phyloP scores from a whole-genome alignment of 2,797 vertebrate genomes.

The Bradypodion ventrale region DNA sequence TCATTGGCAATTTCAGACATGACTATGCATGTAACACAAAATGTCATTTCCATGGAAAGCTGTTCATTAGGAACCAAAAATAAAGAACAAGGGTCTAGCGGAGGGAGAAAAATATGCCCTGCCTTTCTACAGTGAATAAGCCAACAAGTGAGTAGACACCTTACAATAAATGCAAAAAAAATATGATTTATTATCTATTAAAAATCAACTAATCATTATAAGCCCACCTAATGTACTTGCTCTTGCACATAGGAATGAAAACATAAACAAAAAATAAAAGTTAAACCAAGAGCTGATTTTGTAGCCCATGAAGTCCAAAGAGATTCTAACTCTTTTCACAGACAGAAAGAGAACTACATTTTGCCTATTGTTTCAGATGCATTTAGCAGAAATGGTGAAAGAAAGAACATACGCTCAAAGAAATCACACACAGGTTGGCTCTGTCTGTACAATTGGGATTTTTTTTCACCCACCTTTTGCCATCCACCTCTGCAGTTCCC shows the following conservation, averaged over 20 bases:
- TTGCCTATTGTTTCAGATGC: neutral
- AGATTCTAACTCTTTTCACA: neutral
- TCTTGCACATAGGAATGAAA: neutral
- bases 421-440: neutral
- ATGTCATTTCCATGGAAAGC: slow-evolving; percentile 14
- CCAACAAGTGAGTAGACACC: neutral
- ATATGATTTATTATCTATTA: neutral
- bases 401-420: neutral
- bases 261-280: no score
- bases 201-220: neutral
- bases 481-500: neutral
- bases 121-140: neutral
- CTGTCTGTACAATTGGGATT: neutral
- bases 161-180: neutral
- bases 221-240: no score
- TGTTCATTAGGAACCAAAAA: neutral
- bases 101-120: neutral
- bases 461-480: neutral
- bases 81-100: neutral
- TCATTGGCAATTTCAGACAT: slow-evolving; percentile 5
- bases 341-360: neutral
- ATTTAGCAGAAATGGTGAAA: neutral
- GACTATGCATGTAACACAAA: neutral
- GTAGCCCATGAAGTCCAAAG: neutral
- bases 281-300: neutral